These are phyloP conservation scores for Peromyscus maniculatus DNA, from an alignment of 2,113 vertebrate species.

Conservation along the genomic window DNA sequence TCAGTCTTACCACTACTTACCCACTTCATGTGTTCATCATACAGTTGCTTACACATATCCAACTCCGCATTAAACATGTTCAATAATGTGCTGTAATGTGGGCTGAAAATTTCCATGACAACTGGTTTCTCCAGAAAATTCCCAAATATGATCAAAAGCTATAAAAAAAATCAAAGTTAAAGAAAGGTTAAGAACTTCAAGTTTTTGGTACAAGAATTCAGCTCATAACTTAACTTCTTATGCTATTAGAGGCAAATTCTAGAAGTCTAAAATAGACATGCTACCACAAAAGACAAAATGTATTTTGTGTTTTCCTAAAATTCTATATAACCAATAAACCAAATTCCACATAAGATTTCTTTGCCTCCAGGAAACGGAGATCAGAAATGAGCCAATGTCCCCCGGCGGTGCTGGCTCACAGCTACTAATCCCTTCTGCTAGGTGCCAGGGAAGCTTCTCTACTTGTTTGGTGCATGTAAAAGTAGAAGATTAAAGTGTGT, in stretches of 20 bases:
- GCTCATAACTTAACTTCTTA: neutral
- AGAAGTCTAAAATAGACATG: neutral
- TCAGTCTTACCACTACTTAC: constrained; percentile 74
- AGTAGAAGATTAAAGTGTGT: neutral
- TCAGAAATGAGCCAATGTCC: neutral
- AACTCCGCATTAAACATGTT: constrained; percentile 89
- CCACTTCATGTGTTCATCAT: constrained; percentile 86
- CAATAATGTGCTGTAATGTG: constrained; percentile 87
- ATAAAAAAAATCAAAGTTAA: constrained; percentile 75
- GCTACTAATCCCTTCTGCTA: neutral
- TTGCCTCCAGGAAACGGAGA: neutral
- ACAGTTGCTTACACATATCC: constrained; percentile 87
- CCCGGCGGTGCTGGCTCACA: neutral
- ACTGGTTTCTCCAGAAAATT: constrained; percentile 89
- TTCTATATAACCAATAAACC: neutral
- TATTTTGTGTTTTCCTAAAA: neutral
- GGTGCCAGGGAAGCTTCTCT: neutral
- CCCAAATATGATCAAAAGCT: constrained; percentile 90
- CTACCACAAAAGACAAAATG: neutral
- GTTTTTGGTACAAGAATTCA: constrained; percentile 50
- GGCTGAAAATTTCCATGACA: constrained; percentile 89
- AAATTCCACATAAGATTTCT: constrained; percentile 31
- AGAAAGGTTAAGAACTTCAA: constrained; percentile 45
- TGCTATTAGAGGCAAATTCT: neutral
- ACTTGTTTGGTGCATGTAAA: neutral